Evolutionary conservation across 2,113 vertebrate genomes (phyloP).

Genomic region (pig (Sus scrofa)): DNA sequence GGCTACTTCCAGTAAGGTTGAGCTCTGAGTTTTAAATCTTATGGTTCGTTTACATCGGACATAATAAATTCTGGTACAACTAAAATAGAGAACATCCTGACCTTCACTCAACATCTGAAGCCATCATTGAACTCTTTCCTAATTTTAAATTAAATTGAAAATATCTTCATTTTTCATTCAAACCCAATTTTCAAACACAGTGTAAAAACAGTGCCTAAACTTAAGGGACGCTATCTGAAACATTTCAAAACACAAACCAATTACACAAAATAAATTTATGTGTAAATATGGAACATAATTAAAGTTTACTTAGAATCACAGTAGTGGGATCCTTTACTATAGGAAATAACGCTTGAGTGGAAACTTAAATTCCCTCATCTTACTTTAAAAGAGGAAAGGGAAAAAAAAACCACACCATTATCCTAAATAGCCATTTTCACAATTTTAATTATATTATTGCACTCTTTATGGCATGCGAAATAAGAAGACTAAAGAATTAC

Average conservation of each 20-base stretch:
- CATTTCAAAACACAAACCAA: conserved; percentile 70
- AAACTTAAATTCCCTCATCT: conserved; percentile 77
- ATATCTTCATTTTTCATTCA: conserved; percentile 50
- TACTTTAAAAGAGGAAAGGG: conserved; percentile 71
- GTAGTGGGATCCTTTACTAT: conserved; percentile 63
- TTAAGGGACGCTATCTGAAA: conserved; percentile 64
- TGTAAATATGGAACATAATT: conserved; percentile 72
- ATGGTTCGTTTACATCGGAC: neutral
- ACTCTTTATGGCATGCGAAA: conserved; percentile 77
- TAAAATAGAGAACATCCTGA: conserved; percentile 32
- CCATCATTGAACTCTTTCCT: neutral
- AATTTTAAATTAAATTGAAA: conserved; percentile 57
- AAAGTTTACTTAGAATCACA: conserved; percentile 76
- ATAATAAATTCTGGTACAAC: neutral
- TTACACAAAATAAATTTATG: conserved; percentile 75
- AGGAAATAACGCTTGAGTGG: conserved; percentile 64
- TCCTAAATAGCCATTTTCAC: conserved; percentile 71
- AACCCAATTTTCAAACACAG: conserved; percentile 54
- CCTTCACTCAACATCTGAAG: conserved; percentile 28
- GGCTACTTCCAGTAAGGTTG: neutral
- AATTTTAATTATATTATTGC: conserved; percentile 80
- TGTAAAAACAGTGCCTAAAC: conserved; percentile 65
- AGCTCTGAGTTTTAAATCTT: neutral
- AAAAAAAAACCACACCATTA: conserved; percentile 65
- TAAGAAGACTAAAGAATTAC: conserved; percentile 80